A percentile compares a stretch with the other conserved stretches of the same genome.
phyloP scores from a whole-genome alignment of 2,113 vertebrate genomes.

The Mungos mungo region DNA sequence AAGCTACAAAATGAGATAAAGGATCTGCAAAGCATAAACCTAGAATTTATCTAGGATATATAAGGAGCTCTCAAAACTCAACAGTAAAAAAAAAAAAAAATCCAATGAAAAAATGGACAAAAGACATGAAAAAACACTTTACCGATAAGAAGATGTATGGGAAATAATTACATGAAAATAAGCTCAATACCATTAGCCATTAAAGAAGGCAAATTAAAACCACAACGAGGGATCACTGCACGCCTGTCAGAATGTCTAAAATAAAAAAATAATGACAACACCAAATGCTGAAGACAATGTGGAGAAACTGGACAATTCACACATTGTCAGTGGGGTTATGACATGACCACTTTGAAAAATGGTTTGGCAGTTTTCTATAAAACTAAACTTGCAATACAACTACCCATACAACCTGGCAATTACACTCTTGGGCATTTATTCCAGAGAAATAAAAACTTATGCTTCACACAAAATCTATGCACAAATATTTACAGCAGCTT shows the following conservation, averaged over 20 bases:
- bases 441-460: neutral
- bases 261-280: neutral
- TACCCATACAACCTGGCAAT: neutral
- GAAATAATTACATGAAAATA: neutral
- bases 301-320: neutral
- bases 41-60: neutral
- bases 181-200: neutral
- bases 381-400: neutral
- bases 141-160: neutral
- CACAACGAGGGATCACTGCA: neutral
- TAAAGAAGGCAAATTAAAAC: neutral
- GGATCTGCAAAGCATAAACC: neutral
- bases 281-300: neutral
- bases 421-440: neutral
- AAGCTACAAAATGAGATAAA: neutral
- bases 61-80: neutral
- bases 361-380: neutral
- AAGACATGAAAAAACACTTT: neutral
- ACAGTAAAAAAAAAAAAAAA: neutral
- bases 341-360: neutral
- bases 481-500: neutral
- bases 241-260: neutral
- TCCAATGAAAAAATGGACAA: neutral
- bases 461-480: neutral
- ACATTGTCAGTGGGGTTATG: neutral